These are phyloP conservation scores for Caenorhabditis sp. DNA, from an alignment of 2,888 invertebrate genomes.

Conservation along the genomic window DNA sequence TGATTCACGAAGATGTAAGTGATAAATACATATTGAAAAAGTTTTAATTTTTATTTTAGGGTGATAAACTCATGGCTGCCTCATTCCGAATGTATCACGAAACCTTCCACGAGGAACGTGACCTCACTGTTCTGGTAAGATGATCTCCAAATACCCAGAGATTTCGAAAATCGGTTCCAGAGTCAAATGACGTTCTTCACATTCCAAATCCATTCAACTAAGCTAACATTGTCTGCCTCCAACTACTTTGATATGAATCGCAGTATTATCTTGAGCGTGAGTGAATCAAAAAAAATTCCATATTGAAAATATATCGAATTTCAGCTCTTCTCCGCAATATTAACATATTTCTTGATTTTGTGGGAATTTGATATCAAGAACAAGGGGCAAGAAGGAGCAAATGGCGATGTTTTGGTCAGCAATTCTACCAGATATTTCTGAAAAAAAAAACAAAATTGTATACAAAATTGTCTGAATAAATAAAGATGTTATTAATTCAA, in stretches of 20 bases:
- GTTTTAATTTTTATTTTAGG: slow-evolving; percentile 25
- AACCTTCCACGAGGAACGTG: slow-evolving; percentile 52
- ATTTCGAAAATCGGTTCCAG: slow-evolving; percentile 8
- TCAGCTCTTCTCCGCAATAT: slow-evolving; percentile 52
- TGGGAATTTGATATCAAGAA: slow-evolving; percentile 44
- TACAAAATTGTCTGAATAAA: not conserved
- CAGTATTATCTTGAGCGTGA: slow-evolving; percentile 49
- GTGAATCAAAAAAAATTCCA: not conserved
- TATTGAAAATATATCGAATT: slow-evolving; percentile 12
- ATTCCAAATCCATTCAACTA: slow-evolving; percentile 54
- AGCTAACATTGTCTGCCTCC: slow-evolving; percentile 50
- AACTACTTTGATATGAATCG: slow-evolving; percentile 56
- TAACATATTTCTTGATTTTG: slow-evolving; percentile 55
- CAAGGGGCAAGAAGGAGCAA: not conserved
- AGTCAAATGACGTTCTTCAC: slow-evolving; percentile 55
- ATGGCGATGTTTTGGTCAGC: slow-evolving; percentile 24
- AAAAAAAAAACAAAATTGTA: not conserved
- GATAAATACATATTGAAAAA: not conserved
- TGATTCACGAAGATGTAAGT: slow-evolving; percentile 54
- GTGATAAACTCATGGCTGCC: slow-evolving; percentile 45
- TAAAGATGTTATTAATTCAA: not conserved
- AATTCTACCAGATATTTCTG: slow-evolving; percentile 2
- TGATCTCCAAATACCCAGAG: too few species aligned
- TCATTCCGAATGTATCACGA: slow-evolving; percentile 58
- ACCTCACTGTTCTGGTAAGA: slow-evolving; percentile 45